These are phyloP conservation scores for Diaperis boleti DNA, from an alignment of 2,888 invertebrate species.

Conservation along the genomic window DNA sequence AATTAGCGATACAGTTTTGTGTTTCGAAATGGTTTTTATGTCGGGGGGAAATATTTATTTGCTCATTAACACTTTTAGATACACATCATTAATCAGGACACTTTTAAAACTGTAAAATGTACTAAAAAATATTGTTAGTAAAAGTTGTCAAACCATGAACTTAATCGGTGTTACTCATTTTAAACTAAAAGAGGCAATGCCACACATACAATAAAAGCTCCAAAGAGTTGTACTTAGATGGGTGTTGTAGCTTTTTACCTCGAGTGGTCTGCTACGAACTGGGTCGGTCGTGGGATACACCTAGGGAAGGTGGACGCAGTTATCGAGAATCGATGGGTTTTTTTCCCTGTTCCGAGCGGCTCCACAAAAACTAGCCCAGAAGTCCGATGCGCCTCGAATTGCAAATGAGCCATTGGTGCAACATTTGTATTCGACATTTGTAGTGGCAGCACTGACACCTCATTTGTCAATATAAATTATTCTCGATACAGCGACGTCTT, in stretches of 20 bases:
- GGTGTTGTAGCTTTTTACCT: background rate
- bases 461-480: conserved; percentile 66
- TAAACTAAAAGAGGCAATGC: no score
- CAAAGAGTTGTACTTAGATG: no score
- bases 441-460: conserved; percentile 64
- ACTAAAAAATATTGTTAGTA: no score
- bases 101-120: no score
- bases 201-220: background rate
- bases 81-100: no score
- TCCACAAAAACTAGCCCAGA: conserved; percentile 59
- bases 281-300: background rate
- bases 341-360: conserved; percentile 20
- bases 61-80: no score
- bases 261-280: background rate
- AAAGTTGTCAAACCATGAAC: no score
- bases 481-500: conserved; percentile 59
- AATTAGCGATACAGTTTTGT: no score
- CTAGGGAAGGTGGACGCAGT: background rate
- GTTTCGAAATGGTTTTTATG: no score
- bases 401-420: conserved; percentile 62
- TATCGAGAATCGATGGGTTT: conserved; percentile 11
- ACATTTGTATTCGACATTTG: conserved; percentile 65
- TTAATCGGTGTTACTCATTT: no score
- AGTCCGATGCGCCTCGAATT: conserved; percentile 58
- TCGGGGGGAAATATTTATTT: no score